A percentile compares a stretch with the other conserved stretches of the same genome.
These are phyloP conservation scores for Pan troglodytes DNA, from an alignment of 2,113 vertebrate species.

Conservation along the genomic window DNA sequence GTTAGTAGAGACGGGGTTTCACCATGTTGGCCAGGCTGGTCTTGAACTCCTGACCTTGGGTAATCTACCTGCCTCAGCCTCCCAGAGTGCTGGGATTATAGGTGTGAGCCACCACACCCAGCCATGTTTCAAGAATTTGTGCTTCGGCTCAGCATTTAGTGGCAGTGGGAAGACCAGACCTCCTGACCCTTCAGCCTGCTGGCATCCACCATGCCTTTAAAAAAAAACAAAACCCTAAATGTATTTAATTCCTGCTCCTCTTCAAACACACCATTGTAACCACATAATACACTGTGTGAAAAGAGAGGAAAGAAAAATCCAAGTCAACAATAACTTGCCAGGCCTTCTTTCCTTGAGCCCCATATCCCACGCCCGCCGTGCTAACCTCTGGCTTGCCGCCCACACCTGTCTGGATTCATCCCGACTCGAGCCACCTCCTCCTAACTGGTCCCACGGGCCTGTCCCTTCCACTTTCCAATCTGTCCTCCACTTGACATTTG, in stretches of 20 bases:
- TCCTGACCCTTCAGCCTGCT: background rate
- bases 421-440: background rate
- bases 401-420: background rate
- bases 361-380: fast-evolving
- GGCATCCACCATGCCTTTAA: no score
- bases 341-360: background rate
- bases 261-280: background rate
- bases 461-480: fast-evolving
- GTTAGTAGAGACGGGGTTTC: no score
- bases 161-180: background rate
- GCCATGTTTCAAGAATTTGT: no score
- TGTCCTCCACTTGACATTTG: background rate
- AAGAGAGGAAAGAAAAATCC: background rate
- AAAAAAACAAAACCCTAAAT: background rate
- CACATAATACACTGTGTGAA: background rate
- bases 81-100: no score
- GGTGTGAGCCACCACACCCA: no score
- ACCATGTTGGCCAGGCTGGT: no score
- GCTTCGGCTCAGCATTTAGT: background rate
- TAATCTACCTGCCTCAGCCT: no score
- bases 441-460: background rate
- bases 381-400: background rate
- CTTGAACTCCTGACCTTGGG: no score
- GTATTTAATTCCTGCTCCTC: background rate
- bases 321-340: fast-evolving